phyloP scores from a whole-genome alignment of 2,888 invertebrate species.

The Oxycera nigricornis region DNA sequence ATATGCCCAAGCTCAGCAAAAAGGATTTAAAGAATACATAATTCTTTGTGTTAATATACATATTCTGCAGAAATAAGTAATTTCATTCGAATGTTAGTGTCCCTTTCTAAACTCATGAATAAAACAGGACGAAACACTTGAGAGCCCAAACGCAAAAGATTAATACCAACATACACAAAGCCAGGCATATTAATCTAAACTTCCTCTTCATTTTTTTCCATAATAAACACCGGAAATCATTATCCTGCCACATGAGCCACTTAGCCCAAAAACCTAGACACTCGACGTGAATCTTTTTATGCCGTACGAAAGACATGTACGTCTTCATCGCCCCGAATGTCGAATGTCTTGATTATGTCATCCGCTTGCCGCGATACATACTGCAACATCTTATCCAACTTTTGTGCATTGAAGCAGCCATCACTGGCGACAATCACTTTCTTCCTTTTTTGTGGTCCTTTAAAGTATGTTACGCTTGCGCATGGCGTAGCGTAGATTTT shows the following conservation, averaged over 20 bases:
- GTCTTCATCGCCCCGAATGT: too few species aligned
- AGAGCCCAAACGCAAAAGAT: too few species aligned
- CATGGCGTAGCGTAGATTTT: slow-evolving; percentile 32
- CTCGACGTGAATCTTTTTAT: not conserved
- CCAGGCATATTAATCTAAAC: not conserved
- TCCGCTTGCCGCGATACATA: not conserved
- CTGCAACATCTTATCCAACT: not conserved
- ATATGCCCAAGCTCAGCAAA: too few species aligned
- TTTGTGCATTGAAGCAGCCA: not conserved
- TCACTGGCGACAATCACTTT: not conserved
- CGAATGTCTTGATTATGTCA: too few species aligned
- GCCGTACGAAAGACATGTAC: too few species aligned
- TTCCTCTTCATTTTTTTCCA: not conserved
- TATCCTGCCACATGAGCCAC: slow-evolving; percentile 18
- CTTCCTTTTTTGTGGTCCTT: not conserved
- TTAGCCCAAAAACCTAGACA: not conserved
- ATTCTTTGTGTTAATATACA: too few species aligned
- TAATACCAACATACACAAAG: too few species aligned
- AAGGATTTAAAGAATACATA: too few species aligned
- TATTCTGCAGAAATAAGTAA: too few species aligned
- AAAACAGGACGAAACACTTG: too few species aligned
- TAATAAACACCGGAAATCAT: slow-evolving; percentile 22
- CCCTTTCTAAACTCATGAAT: too few species aligned
- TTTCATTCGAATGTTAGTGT: too few species aligned
- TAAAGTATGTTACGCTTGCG: slow-evolving; percentile 45